Percentiles rank a stretch among this genome's conserved stretches.
These are phyloP conservation scores for Chamaetylas fuelleborni DNA, from an alignment of 2,113 vertebrate genomes.

Conservation along the genomic window DNA sequence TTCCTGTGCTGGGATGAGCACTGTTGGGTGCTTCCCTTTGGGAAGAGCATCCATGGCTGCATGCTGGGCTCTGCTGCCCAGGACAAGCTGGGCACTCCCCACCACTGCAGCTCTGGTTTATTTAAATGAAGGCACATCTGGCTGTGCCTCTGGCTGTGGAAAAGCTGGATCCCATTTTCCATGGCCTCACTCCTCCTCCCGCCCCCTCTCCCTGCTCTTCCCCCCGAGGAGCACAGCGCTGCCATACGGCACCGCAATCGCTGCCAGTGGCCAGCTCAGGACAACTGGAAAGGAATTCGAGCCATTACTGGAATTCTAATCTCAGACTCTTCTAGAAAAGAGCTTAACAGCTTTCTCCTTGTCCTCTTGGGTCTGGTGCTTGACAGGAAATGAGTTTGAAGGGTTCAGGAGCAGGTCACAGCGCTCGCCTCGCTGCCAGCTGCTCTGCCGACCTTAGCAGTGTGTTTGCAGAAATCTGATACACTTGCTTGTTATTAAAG, in stretches of 20 bases:
- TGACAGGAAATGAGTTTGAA: slow-evolving; percentile 81
- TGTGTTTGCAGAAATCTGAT: slow-evolving; percentile 79
- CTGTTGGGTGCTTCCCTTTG: not conserved
- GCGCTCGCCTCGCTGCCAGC: slow-evolving; percentile 74
- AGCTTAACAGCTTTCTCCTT: slow-evolving; percentile 65
- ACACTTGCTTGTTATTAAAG: slow-evolving; percentile 74
- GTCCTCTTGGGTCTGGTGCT: slow-evolving; percentile 73
- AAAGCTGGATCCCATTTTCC: slow-evolving; percentile 34
- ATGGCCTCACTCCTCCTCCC: not conserved
- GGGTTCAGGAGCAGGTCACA: slow-evolving; percentile 72
- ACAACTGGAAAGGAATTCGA: slow-evolving; percentile 77
- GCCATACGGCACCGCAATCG: slow-evolving; percentile 8
- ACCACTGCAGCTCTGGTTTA: too few species aligned
- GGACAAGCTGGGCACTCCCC: not conserved
- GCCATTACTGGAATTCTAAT: slow-evolving; percentile 82
- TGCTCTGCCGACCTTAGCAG: slow-evolving; percentile 79
- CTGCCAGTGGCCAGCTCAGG: slow-evolving; percentile 63
- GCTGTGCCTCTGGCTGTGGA: not conserved
- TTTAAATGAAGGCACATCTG: not conserved
- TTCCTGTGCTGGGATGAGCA: not conserved
- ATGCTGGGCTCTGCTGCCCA: not conserved
- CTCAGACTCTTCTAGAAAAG: slow-evolving; percentile 71
- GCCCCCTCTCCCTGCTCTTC: not conserved
- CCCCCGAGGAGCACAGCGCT: not conserved
- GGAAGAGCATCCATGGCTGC: not conserved